Evolutionary conservation across 1,140 invertebrate species (phyloP), one percentile per base, ranked within the genome.

Genomic region (Drosophila pseudoananassae): DNA sequence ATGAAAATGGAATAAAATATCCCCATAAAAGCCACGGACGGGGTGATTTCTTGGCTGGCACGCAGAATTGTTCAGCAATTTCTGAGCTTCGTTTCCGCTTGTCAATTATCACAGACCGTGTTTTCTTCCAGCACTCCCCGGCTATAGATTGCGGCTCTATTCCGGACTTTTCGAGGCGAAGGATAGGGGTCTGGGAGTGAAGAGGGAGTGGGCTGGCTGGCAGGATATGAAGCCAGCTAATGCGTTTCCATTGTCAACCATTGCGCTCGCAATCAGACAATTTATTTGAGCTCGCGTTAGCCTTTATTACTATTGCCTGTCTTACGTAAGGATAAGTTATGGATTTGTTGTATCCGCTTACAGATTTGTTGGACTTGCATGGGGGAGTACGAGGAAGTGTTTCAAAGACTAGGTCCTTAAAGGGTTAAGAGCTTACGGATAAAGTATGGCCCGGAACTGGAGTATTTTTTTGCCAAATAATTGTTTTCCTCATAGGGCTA

Each of bases 231-330:
- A 14, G 23, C 36, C 51, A 36, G 52, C 73, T 77, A 85, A 85
- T 85, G 81, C 78, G 69, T 87, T 87, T 85, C 82, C 78, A 78
- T 80, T 85, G 81, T 85, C 81, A 68, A 75, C 55, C 59, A 78
- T 43, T 55, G 31, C 54, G 69, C 63, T 57, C 58, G 56, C 53
- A 69, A 56, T 66, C 76, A 59, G 47, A 64, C 53, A 76, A 88
- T 85, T 87, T 88, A 85, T 88, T 78, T 78, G 60, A 75, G 82
- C 82, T 65, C 52, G 63, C 73, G 58, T 78, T 81, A 75, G 77
- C 54, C 82, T 71, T 77, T 82, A 82, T 87, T 81, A 71, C 82
- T 71, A 87, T 82, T 75, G 74, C 77, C 77, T 74, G 66, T 84
- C 81, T 74, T 73, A 70, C 65, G 46, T 61, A 47, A 70, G 72